A percentile compares a stretch with the other conserved stretches of the same genome.
Conservation (phyloP, 2,888 invertebrate genomes). For the Drosophila birchii region DNA sequence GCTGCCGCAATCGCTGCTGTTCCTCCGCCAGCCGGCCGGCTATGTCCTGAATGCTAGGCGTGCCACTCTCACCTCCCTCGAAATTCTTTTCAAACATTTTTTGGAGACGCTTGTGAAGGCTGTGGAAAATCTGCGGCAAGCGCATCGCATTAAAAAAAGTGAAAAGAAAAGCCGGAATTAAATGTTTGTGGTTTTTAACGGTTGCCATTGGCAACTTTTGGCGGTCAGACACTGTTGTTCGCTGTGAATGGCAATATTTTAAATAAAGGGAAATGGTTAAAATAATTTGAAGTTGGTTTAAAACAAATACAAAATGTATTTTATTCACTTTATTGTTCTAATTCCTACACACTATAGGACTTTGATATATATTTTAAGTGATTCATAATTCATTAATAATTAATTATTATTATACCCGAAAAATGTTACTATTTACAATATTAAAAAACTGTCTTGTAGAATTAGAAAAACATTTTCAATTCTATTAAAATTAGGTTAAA, state of each 20-base stretch:
- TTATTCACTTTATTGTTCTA: background rate
- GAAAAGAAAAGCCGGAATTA: conserved; percentile 9
- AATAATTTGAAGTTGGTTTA: background rate
- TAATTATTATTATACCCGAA: background rate
- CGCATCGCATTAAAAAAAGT: conserved; percentile 57
- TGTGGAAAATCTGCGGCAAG: conserved; percentile 60
- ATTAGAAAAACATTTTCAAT: background rate
- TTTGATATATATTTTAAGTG: background rate
- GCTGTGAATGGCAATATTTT: background rate
- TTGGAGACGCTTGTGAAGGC: conserved; percentile 53
- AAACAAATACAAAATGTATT: background rate
- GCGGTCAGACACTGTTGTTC: background rate
- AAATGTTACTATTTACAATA: too few relatives aligned
- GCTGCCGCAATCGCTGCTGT: conserved; percentile 72
- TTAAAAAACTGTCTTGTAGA: background rate
- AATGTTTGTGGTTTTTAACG: conserved; percentile 43
- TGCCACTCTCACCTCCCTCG: conserved; percentile 53
- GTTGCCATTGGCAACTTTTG: conserved; percentile 52
- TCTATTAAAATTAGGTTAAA: too few relatives aligned
- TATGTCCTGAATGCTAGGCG: conserved; percentile 86
- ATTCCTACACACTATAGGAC: background rate
- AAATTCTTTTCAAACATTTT: conserved; percentile 68
- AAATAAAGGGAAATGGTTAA: background rate
- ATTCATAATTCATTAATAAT: too few relatives aligned
- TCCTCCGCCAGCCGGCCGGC: conserved; percentile 86